A percentile compares a stretch with the other conserved stretches of the same genome.
phyloP scores from a whole-genome alignment of 2,888 invertebrate species.

The Lomographa bimaculata region DNA sequence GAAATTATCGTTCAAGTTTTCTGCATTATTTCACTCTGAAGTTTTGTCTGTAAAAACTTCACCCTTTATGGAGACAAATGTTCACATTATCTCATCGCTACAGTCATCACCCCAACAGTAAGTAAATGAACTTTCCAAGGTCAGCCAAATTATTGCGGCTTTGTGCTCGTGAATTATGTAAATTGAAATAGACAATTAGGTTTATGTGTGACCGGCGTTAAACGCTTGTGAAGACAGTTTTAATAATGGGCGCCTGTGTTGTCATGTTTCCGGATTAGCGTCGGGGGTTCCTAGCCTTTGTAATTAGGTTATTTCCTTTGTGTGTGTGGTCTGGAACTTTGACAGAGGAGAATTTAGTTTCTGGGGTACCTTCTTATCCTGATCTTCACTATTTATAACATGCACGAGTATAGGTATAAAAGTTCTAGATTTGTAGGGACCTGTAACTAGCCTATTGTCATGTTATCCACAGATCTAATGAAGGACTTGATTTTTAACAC shows the following conservation, averaged over 20 bases:
- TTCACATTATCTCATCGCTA: constrained; percentile 42
- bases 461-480: no score
- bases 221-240: constrained; percentile 22
- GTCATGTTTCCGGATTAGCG: constrained; percentile 17
- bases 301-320: constrained; percentile 21
- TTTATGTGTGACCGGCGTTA: constrained; percentile 43
- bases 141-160: constrained; percentile 47
- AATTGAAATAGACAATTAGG: constrained; percentile 57
- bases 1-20: constrained; percentile 35
- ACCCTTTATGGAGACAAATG: constrained; percentile 36
- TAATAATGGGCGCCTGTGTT: constrained; percentile 8
- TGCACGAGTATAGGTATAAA: no score
- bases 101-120: constrained; percentile 32
- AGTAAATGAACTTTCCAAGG: constrained; percentile 63
- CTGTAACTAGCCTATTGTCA: no score
- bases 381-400: no score
- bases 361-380: no score
- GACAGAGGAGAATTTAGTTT: no score
- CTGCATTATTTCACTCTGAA: constrained; percentile 19
- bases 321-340: no score
- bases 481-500: no score
- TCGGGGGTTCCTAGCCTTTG: constrained; percentile 3
- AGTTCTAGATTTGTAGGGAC: no score
- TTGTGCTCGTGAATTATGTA: constrained; percentile 48
- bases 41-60: constrained; percentile 33